A percentile compares a stretch with the other conserved stretches of the same genome.
Evolutionary conservation across 2,888 invertebrate genomes (phyloP).

Genomic region (Ceriagrion tenellum): DNA sequence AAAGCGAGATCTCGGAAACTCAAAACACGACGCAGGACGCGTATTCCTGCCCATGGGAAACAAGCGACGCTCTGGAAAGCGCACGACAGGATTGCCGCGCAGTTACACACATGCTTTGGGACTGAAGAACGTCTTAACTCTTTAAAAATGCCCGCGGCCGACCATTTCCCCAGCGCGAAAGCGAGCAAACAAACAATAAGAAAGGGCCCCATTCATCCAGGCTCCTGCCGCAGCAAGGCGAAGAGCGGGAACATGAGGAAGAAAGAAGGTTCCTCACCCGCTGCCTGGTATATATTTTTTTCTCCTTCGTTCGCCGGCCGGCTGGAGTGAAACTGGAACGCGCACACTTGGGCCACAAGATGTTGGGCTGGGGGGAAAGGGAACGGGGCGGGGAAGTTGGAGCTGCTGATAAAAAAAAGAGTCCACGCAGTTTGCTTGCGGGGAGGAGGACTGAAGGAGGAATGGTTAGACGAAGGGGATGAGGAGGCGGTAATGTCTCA

Average conservation of each 20-base stretch:
- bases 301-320: background rate
- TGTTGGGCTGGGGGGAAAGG: background rate
- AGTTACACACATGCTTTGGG: background rate
- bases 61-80: slow-evolving; percentile 1
- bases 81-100: background rate
- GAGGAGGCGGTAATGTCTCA: background rate
- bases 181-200: background rate
- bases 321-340: background rate
- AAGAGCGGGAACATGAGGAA: background rate
- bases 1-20: too few relatives aligned
- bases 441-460: background rate
- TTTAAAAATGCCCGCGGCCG: background rate
- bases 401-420: background rate
- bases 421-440: background rate
- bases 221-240: background rate
- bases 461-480: background rate
- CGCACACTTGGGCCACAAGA: background rate
- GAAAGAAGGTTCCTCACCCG: background rate
- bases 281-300: background rate
- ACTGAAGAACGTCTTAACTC: background rate
- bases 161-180: background rate
- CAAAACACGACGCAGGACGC: background rate
- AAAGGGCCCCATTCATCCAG: background rate
- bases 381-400: background rate
- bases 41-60: background rate